phyloP scores from a whole-genome alignment of 53 echinoderm and acorn worm genomes.

The Stichopus horrens region DNA sequence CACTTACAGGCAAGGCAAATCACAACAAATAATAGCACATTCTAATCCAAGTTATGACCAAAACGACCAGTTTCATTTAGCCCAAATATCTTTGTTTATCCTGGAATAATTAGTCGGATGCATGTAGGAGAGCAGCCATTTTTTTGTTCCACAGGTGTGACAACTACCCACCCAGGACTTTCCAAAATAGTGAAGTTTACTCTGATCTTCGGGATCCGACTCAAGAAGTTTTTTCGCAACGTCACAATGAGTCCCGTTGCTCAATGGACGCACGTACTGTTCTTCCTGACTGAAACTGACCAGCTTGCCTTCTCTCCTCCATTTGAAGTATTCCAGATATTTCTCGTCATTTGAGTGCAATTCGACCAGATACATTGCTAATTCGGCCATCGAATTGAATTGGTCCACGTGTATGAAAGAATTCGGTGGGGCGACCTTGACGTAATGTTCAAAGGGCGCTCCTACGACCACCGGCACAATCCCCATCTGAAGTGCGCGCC shows the following conservation, averaged over 20 bases:
- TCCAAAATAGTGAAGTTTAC: conserved; percentile 16
- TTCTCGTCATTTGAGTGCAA: conserved; percentile 6
- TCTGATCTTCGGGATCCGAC: conserved; percentile 4
- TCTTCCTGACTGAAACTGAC: conserved; percentile 16
- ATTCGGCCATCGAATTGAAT: conserved; percentile 29
- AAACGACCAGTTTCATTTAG: background rate
- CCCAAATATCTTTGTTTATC: conserved; percentile 8
- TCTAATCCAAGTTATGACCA: background rate
- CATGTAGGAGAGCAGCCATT: background rate
- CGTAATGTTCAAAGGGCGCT: conserved; percentile 25
- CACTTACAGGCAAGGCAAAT: background rate
- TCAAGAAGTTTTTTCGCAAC: background rate
- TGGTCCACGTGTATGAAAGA: conserved; percentile 47
- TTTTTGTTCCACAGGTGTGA: background rate
- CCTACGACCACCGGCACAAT: conserved; percentile 34
- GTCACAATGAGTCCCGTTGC: conserved; percentile 8
- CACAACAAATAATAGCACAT: background rate
- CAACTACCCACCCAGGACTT: conserved; percentile 18
- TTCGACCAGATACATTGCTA: conserved; percentile 14
- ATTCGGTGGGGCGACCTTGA: conserved; percentile 39
- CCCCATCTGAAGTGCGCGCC: conserved; percentile 36
- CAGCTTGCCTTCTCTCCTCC: conserved; percentile 27
- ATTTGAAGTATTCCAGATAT: conserved; percentile 36
- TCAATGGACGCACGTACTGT: conserved; percentile 19
- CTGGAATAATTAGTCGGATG: conserved; percentile 11